phyloP scores from a whole-genome alignment of 92 coral and sea anemone genomes.

The Actinernus sp. region DNA sequence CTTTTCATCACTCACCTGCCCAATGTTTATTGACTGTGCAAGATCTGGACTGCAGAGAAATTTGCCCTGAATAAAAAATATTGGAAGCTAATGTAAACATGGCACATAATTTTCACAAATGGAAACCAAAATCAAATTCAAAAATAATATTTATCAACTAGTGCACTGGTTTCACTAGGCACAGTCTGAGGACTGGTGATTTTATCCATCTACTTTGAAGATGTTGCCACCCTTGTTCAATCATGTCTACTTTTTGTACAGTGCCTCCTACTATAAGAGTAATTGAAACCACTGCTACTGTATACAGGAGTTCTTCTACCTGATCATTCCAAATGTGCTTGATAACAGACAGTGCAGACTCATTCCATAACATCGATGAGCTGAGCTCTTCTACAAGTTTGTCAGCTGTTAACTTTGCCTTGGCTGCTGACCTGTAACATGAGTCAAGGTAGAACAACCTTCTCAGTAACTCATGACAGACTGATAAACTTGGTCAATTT shows the following conservation, averaged over 20 bases:
- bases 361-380: slow-evolving; percentile 75
- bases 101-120: too few relatives aligned
- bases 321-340: slow-evolving; percentile 95
- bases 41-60: slow-evolving; percentile 84
- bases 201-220: too few relatives aligned
- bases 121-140: too few relatives aligned
- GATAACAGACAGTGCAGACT: slow-evolving; percentile 71
- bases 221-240: too few relatives aligned
- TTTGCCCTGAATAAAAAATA: slow-evolving; percentile 80
- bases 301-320: slow-evolving; percentile 25
- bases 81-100: too few relatives aligned
- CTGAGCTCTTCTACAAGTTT: slow-evolving; percentile 75
- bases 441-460: too few relatives aligned
- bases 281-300: too few relatives aligned
- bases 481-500: too few relatives aligned
- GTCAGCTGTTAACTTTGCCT: slow-evolving; percentile 72
- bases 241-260: too few relatives aligned
- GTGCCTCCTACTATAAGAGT: too few relatives aligned
- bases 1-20: slow-evolving; percentile 86
- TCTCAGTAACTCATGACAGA: too few relatives aligned
- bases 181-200: not conserved
- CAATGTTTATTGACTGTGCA: slow-evolving; percentile 74
- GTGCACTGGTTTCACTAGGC: not conserved
- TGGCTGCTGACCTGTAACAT: slow-evolving; percentile 76
- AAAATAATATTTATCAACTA: not conserved